Evolutionary conservation across 2,888 invertebrate genomes (phyloP), one percentile per base, ranked within the genome.

Genomic region (Oligia fasciuncula): DNA sequence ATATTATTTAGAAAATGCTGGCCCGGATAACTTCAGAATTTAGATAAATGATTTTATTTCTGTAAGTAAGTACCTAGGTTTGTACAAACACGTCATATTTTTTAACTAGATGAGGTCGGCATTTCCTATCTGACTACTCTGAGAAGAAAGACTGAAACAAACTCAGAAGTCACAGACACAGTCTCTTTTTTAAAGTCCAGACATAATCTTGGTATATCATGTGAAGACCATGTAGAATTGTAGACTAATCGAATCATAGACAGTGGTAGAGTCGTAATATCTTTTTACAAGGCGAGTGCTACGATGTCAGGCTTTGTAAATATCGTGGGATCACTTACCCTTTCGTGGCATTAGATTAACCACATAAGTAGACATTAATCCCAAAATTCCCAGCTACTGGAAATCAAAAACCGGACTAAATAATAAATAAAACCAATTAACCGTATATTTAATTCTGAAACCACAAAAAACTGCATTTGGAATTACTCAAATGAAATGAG

Each of bases 401-500:
- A 74, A 81, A 86, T 88, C 76, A 86, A 85, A 90, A 91, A 90
- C 84, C 82, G 73, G 88, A 87, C 85, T 77, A 87, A 87, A 84
- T 83, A 84, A 81, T 79, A 89, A 89, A 90, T 85, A 84, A 91
- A 94, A 94, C 92, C 89, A 91, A 87, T 94, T 90, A 90, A 86
- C 93, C 93, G 90, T 92, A 88, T 90, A 88, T 89, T 65, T 54
- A 49, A 89, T 89, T 89, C 81, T 72, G 85, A 89, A 92, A 92
- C 92, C 91, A 89, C 90, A 92, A 93, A 93, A 93, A 92, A 91
- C 84, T 80, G 85, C 87, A 91, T 92, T 90, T 79, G 76, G 76
- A 89, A 82, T 87, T 91, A 93, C 91, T 93, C 92, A 87, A 80
- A 91, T 91, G 93, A 92, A 92, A 93, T 89, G 90, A 89, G 92